phyloP scores from a whole-genome alignment of 2,797 vertebrate genomes.

The Channallabes apus region DNA sequence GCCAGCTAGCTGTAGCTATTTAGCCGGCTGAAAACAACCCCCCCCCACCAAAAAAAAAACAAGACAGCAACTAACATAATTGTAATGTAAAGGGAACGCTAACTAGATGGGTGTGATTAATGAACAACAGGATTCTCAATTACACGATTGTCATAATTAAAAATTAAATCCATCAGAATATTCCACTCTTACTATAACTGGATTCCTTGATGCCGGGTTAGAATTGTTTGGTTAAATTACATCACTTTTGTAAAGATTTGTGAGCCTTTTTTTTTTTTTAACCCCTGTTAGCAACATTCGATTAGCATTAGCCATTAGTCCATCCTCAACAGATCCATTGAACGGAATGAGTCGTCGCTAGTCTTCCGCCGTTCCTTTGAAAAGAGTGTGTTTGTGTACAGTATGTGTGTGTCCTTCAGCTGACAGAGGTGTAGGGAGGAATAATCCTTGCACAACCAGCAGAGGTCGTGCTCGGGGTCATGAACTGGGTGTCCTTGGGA shows the following conservation, averaged over 20 bases:
- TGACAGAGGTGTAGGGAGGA: background rate
- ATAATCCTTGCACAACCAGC: constrained; percentile 11
- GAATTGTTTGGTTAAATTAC: constrained; percentile 10
- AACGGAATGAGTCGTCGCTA: background rate
- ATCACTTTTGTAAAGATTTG: background rate
- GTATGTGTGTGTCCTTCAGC: constrained; percentile 21
- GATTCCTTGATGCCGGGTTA: constrained; percentile 23
- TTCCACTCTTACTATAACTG: background rate
- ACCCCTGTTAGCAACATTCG: constrained; percentile 8
- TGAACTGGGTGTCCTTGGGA: constrained; percentile 50
- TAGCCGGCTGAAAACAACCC: background rate
- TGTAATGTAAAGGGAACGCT: background rate
- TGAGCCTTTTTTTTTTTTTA: background rate
- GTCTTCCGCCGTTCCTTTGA: background rate
- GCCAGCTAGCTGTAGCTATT: constrained; percentile 24
- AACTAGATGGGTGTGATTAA: background rate
- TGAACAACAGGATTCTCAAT: background rate
- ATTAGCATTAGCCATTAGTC: constrained; percentile 27
- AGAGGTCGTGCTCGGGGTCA: constrained; percentile 19
- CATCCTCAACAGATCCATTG: constrained; percentile 3
- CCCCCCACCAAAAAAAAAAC: background rate
- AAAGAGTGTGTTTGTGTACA: constrained; percentile 38
- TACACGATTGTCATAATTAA: background rate
- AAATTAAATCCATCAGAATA: background rate
- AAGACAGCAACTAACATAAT: background rate